Evolutionary conservation across 2,797 vertebrate genomes (phyloP).

Genomic region (Spinibarbus caldwelli): DNA sequence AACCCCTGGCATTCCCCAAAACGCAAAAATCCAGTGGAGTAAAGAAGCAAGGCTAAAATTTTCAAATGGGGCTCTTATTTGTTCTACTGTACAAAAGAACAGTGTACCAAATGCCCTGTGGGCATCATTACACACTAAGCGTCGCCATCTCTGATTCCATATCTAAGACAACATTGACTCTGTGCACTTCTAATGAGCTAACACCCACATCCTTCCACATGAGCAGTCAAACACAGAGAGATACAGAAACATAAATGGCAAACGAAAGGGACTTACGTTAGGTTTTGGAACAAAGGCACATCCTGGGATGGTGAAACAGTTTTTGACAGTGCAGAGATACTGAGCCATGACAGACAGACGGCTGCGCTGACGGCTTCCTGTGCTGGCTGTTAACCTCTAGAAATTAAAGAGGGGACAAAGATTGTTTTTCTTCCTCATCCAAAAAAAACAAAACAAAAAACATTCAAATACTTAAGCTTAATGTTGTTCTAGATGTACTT

Average conservation of each 20-base stretch:
- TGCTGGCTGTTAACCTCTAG: conserved; percentile 88
- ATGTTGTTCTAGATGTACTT: neutral
- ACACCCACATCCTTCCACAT: conserved; percentile 35
- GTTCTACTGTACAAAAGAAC: conserved; percentile 61
- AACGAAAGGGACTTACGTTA: conserved; percentile 77
- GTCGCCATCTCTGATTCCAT: conserved; percentile 51
- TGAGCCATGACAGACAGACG: conserved; percentile 96
- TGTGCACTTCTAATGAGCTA: conserved; percentile 73
- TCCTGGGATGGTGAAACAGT: conserved; percentile 89
- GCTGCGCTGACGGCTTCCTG: conserved; percentile 85
- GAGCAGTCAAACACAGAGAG: neutral
- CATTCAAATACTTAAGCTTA: neutral
- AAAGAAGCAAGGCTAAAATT: conserved; percentile 20
- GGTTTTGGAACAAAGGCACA: conserved; percentile 93
- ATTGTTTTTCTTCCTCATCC: no score
- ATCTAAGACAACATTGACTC: conserved; percentile 72
- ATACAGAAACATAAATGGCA: conserved; percentile 31
- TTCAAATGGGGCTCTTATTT: conserved; percentile 66
- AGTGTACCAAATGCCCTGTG: conserved; percentile 73
- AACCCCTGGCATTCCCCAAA: conserved; percentile 43
- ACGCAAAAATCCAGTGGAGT: neutral
- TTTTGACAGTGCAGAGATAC: conserved; percentile 87
- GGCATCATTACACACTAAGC: conserved; percentile 72
- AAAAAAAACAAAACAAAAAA: neutral
- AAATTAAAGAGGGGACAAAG: conserved; percentile 45